These are phyloP conservation scores for Drosophila monieri DNA, from an alignment of 2,888 invertebrate species.

Conservation along the genomic window DNA sequence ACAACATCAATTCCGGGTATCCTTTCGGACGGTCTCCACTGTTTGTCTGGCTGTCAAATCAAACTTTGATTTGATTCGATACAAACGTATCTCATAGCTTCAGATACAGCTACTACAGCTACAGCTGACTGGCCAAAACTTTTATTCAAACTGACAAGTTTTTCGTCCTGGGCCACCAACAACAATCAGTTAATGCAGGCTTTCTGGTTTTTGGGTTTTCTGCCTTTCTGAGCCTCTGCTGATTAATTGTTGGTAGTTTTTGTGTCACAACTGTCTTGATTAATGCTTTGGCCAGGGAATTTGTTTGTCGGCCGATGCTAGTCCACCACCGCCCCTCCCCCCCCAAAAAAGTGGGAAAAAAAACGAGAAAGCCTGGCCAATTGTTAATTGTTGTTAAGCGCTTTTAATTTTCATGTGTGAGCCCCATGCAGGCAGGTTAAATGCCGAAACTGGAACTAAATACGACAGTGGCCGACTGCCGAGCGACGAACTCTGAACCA, in stretches of 20 bases:
- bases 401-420: constrained; percentile 71
- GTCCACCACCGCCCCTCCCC: background rate
- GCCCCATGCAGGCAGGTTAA: constrained; percentile 49
- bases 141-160: constrained; percentile 74
- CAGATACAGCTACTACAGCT: background rate
- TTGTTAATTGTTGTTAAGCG: constrained; percentile 74
- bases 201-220: background rate
- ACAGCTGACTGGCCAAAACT: constrained; percentile 51
- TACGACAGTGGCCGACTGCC: constrained; percentile 23
- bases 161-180: constrained; percentile 18
- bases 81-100: constrained; percentile 30
- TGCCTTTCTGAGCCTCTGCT: constrained; percentile 36
- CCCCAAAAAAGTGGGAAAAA: constrained; percentile 2
- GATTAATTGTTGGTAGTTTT: constrained; percentile 63
- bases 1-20: constrained; percentile 37
- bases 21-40: constrained; percentile 25
- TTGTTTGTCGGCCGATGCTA: constrained; percentile 9
- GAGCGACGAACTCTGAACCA: constrained; percentile 5
- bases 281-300: constrained; percentile 49
- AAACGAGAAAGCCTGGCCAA: constrained; percentile 40
- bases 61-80: constrained; percentile 76
- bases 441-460: constrained; percentile 27
- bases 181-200: constrained; percentile 72
- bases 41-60: constrained; percentile 73
- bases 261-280: constrained; percentile 61